These are phyloP conservation scores for Sminthopsis crassicaudata DNA, from an alignment of 2,113 vertebrate genomes.

Conservation along the genomic window DNA sequence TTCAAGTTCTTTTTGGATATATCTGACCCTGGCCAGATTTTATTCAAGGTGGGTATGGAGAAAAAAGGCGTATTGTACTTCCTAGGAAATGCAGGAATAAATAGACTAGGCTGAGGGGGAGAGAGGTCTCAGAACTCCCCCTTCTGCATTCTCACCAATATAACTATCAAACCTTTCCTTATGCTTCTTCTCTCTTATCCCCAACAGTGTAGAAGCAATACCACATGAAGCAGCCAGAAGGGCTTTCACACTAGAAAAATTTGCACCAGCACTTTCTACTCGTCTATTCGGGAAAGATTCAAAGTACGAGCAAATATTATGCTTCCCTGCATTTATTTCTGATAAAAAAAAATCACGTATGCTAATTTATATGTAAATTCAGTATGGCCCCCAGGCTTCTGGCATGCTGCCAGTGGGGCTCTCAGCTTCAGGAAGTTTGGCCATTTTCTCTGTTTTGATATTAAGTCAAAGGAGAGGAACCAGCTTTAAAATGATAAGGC, in stretches of 20 bases:
- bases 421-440: constrained; percentile 52
- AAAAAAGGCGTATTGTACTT: not conserved
- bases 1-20: constrained; percentile 30
- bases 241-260: constrained; percentile 10
- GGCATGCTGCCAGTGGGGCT: constrained; percentile 60
- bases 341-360: constrained; percentile 66
- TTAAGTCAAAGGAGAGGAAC: not conserved
- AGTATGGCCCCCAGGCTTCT: constrained; percentile 69
- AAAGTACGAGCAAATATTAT: constrained; percentile 77
- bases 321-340: constrained; percentile 75
- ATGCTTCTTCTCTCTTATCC: not conserved
- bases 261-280: constrained; percentile 18
- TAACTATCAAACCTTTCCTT: not conserved
- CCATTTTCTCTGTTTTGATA: constrained; percentile 45
- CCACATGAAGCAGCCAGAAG: not conserved
- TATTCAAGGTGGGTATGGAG: not conserved
- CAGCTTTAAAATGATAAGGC: not conserved
- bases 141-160: not conserved
- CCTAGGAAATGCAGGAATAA: constrained; percentile 42
- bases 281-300: constrained; percentile 47
- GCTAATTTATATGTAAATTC: constrained; percentile 81
- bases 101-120: not conserved
- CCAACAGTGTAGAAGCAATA: not conserved
- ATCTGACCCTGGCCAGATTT: not conserved
- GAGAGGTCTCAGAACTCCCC: not conserved